Evolutionary conservation across 1,140 invertebrate genomes (phyloP).

Genomic region (Drosophila ercepeae): DNA sequence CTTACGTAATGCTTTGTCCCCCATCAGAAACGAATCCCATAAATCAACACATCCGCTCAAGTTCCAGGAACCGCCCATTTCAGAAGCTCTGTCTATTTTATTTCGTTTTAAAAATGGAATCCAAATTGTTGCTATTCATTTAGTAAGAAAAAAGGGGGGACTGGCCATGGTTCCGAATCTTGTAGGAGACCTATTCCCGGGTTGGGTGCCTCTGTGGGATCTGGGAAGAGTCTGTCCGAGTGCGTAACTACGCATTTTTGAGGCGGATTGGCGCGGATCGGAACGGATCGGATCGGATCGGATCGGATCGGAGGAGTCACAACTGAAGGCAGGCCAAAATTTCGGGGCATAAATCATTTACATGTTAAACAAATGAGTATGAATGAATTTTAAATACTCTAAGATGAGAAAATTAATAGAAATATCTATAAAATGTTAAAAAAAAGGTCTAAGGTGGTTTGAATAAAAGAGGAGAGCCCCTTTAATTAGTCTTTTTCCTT

Average conservation of each 20-base stretch:
- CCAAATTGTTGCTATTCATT: slow-evolving; percentile 68
- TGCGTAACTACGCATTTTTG: slow-evolving; percentile 77
- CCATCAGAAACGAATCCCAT: slow-evolving; percentile 44
- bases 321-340: slow-evolving; percentile 40
- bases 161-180: neutral
- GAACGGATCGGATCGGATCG: slow-evolving; percentile 34
- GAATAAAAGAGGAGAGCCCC: neutral
- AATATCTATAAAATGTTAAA: no score
- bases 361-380: slow-evolving; percentile 37
- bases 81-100: slow-evolving; percentile 60
- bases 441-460: no score
- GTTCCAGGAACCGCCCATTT: slow-evolving; percentile 72
- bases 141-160: slow-evolving; percentile 24
- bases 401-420: no score
- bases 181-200: slow-evolving; percentile 17
- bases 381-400: slow-evolving; percentile 10
- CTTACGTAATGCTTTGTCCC: slow-evolving; percentile 57
- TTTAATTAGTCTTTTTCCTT: no score
- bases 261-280: slow-evolving; percentile 40
- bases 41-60: slow-evolving; percentile 79
- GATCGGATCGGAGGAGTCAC: slow-evolving; percentile 30
- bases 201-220: slow-evolving; percentile 11
- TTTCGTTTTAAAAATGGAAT: slow-evolving; percentile 44
- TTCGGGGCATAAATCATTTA: slow-evolving; percentile 70
- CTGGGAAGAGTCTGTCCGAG: slow-evolving; percentile 33